Conservation (phyloP, 1,140 invertebrate genomes). For the Orius insidiosus region DNA sequence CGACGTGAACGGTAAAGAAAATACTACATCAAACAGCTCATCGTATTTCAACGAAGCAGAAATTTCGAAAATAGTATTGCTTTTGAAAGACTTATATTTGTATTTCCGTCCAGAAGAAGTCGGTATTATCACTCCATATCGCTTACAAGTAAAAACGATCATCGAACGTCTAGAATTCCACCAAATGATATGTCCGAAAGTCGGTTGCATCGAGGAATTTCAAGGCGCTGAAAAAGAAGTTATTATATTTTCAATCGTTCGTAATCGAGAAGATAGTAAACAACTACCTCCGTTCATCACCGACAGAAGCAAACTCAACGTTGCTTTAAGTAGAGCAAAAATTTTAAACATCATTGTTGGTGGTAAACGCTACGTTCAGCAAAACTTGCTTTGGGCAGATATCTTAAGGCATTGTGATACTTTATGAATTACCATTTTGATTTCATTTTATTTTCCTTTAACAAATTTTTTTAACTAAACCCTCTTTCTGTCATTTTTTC, state of each 20-base stretch:
- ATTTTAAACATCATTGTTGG: slow-evolving; percentile 63
- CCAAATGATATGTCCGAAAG: slow-evolving; percentile 53
- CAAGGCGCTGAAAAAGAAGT: slow-evolving; percentile 80
- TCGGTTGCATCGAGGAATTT: slow-evolving; percentile 90
- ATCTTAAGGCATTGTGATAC: too few relatives aligned
- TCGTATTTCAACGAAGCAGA: slow-evolving; percentile 84
- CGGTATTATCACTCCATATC: slow-evolving; percentile 85
- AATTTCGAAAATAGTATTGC: slow-evolving; percentile 47
- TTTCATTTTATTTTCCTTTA: too few relatives aligned
- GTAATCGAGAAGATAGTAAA: slow-evolving; percentile 24
- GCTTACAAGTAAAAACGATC: slow-evolving; percentile 52
- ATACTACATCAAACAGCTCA: slow-evolving; percentile 53
- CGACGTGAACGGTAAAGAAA: slow-evolving; percentile 61
- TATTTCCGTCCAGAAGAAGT: slow-evolving; percentile 52
- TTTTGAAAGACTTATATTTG: slow-evolving; percentile 42
- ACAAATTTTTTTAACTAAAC: too few relatives aligned
- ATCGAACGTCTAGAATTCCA: slow-evolving; percentile 44
- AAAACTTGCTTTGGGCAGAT: too few relatives aligned
- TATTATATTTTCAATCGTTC: slow-evolving; percentile 74
- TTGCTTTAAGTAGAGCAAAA: slow-evolving; percentile 63
- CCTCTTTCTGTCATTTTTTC: too few relatives aligned
- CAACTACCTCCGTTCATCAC: slow-evolving; percentile 52
- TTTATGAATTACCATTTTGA: too few relatives aligned
- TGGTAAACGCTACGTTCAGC: slow-evolving; percentile 26
- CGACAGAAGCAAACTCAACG: slow-evolving; percentile 62